A percentile compares a stretch with the other conserved stretches of the same genome.
Evolutionary conservation across 1,140 invertebrate species (phyloP).

Genomic region (Calephelis virginiensis): DNA sequence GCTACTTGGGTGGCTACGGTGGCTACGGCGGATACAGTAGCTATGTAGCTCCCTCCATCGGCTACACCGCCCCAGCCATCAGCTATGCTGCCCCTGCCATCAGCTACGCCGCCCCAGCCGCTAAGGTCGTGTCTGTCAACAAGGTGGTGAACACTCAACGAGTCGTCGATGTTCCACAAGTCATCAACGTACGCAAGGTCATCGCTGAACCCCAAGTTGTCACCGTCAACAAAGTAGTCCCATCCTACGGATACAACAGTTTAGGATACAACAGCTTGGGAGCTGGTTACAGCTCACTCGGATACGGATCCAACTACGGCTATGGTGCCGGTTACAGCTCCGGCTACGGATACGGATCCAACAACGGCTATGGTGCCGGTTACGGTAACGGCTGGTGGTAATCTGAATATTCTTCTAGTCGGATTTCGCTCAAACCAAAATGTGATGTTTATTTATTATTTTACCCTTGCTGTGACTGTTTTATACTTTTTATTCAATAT

Average conservation of each 20-base stretch:
- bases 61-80: slow-evolving; percentile 22
- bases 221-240: slow-evolving; percentile 38
- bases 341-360: background rate
- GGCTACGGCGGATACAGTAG: slow-evolving; percentile 23
- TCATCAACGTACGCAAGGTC: slow-evolving; percentile 44
- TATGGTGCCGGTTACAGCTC: no score
- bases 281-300: background rate
- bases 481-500: slow-evolving; percentile 7
- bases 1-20: slow-evolving; percentile 21
- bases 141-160: slow-evolving; percentile 37
- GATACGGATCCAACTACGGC: background rate
- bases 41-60: slow-evolving; percentile 25
- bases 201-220: slow-evolving; percentile 39
- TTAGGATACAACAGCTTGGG: background rate
- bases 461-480: background rate
- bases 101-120: slow-evolving; percentile 27
- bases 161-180: slow-evolving; percentile 39
- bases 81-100: slow-evolving; percentile 26
- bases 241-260: slow-evolving; percentile 23
- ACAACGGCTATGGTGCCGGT: background rate
- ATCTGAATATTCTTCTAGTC: background rate
- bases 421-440: slow-evolving; percentile 23
- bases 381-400: slow-evolving; percentile 22
- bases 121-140: slow-evolving; percentile 38
- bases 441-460: slow-evolving; percentile 14